These are phyloP conservation scores for Synchiropus splendidus DNA, from an alignment of 2,113 vertebrate genomes.

Conservation along the genomic window DNA sequence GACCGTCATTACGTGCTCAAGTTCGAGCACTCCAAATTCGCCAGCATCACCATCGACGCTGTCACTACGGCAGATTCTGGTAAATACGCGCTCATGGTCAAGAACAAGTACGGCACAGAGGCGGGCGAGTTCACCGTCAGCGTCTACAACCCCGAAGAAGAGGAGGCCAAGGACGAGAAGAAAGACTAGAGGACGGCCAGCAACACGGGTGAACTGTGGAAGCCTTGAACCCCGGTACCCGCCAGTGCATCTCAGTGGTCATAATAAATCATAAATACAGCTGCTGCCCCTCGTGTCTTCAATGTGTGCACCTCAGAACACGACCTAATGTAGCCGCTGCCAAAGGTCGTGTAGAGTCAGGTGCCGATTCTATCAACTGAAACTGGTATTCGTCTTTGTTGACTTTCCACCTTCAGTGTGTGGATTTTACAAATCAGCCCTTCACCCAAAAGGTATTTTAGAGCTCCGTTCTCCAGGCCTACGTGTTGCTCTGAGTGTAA, in stretches of 20 bases:
- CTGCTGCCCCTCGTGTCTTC: slow-evolving; percentile 34
- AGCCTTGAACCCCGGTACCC: no score
- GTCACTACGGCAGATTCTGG: slow-evolving; percentile 83
- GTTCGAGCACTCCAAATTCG: slow-evolving; percentile 83
- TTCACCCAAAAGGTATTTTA: no score
- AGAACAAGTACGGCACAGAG: slow-evolving; percentile 93
- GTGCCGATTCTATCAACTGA: no score
- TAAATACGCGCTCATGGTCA: slow-evolving; percentile 89
- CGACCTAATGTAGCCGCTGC: no score
- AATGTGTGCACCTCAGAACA: no score
- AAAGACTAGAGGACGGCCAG: slow-evolving; percentile 50
- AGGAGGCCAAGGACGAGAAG: slow-evolving; percentile 63
- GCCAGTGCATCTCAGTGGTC: no score
- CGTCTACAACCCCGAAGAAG: slow-evolving; percentile 89
- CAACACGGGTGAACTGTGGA: no score
- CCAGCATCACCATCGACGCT: slow-evolving; percentile 76
- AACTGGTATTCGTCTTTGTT: no score
- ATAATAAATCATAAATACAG: slow-evolving; percentile 41
- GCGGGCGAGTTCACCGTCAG: slow-evolving; percentile 90
- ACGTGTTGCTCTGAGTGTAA: slow-evolving; percentile 21
- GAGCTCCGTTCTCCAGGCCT: no score
- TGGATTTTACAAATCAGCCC: no score
- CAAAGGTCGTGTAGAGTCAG: no score
- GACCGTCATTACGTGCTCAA: slow-evolving; percentile 75
- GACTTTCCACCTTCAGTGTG: no score